These are phyloP conservation scores for Drosophila trapezifrons DNA, from an alignment of 1,140 invertebrate genomes.

Conservation along the genomic window DNA sequence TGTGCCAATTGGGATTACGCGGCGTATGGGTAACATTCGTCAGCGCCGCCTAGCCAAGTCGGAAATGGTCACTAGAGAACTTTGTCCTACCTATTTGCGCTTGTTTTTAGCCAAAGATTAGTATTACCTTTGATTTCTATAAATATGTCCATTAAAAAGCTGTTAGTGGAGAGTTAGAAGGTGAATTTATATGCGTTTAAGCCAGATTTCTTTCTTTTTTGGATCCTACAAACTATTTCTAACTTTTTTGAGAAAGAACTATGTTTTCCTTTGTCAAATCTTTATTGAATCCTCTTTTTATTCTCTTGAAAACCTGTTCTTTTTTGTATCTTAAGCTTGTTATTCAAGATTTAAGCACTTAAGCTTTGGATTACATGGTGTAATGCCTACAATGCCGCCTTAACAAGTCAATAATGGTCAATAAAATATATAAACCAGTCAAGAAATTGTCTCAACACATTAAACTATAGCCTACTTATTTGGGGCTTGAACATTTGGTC, in stretches of 20 bases:
- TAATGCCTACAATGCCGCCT: background rate
- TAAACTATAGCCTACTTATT: slow-evolving; percentile 19
- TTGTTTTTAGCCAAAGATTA: too few species aligned
- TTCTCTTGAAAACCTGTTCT: background rate
- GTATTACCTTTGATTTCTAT: background rate
- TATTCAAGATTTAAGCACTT: background rate
- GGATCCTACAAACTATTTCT: background rate
- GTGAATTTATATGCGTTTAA: background rate
- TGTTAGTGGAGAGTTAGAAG: background rate
- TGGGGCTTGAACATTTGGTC: background rate
- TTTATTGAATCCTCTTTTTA: too few species aligned
- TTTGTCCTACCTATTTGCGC: too few species aligned
- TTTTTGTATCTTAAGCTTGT: background rate
- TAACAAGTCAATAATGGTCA: background rate
- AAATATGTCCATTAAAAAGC: too few species aligned
- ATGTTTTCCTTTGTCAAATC: background rate
- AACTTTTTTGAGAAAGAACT: background rate
- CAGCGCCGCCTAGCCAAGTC: background rate
- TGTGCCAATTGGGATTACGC: slow-evolving; percentile 24
- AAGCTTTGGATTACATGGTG: background rate
- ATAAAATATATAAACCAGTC: background rate
- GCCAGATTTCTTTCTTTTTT: background rate
- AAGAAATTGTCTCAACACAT: background rate
- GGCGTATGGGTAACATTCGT: slow-evolving; percentile 19
- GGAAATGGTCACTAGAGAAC: too few species aligned